Base-by-base conservation (phyloP, 2,888 invertebrate species). In the Antitype chi region DNA sequence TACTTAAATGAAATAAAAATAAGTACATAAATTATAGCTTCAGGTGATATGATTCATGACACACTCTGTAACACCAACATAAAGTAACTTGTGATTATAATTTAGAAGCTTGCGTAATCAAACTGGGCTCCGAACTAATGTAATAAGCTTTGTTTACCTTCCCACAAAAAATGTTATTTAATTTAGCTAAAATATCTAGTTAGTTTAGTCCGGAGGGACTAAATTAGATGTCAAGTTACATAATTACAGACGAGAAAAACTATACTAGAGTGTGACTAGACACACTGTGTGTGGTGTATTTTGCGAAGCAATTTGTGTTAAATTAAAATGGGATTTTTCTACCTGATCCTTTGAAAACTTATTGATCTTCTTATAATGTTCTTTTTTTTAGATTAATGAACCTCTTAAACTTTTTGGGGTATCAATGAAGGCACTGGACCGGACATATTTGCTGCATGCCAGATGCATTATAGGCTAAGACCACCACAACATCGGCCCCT, bases 161-260 rank as follows among this genome's bases (percentile, higher is more conserved):
- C 74, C 47, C 28, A 62, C 49, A 76, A 84, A 81, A 73, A 66
- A 49, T 43, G 5, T 72, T 55, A 78, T 84, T 75, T n/a, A 69
- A 76, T 85, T 78, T 67, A 25, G 38, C 75, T 73, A 68, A 73
- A 86, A 78, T 78, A 74, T 71, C 23, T 60, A 63, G 49, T 64
- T 69, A 59, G 32, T 38, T 43, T 59, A 62, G 32, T 71, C 70
- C 74, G 52, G 13, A 20, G n/a, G n/a, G 62, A 47, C 38, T 57
- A 55, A 83, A 80, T 76, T 66, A 77, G 75, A 52, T 59, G 32
- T 60, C 69, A 72, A 63, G 55, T 85, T 62, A 78, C 55, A 28
- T 63, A 82, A 85, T 82, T 75, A 68, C 13, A 43, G 13, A 17
- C 9, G 2, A 25, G 43, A 28, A n/a, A 15, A 71, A 71, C 47